A percentile compares a stretch with the other conserved stretches of the same genome.
phyloP scores from a whole-genome alignment of 2,888 invertebrate species.

The Megastigmus dorsalis region DNA sequence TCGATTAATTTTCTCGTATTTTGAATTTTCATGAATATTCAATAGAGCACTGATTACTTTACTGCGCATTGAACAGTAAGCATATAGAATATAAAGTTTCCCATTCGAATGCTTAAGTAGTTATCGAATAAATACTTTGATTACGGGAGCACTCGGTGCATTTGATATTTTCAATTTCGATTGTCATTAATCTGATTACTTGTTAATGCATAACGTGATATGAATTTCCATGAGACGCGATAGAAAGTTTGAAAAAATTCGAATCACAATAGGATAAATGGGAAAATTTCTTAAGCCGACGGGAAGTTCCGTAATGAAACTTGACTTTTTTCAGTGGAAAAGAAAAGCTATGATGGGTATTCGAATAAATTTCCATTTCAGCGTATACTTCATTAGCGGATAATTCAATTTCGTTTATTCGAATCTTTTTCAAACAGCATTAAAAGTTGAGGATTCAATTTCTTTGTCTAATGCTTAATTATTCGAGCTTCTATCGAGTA shows the following conservation, averaged over 20 bases:
- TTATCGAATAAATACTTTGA: not conserved
- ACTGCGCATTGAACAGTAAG: not conserved
- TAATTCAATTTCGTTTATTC: too few relatives aligned
- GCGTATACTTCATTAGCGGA: too few relatives aligned
- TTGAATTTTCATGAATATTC: not conserved
- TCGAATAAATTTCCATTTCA: too few relatives aligned
- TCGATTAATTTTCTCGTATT: not conserved
- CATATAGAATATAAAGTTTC: not conserved
- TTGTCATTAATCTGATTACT: too few relatives aligned
- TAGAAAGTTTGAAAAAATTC: not conserved
- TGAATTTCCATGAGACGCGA: too few relatives aligned
- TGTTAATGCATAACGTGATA: too few relatives aligned
- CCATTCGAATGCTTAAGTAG: not conserved
- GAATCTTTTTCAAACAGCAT: slow-evolving; percentile 11
- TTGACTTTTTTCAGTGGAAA: not conserved
- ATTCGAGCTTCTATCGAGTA: not conserved
- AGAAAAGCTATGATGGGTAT: too few relatives aligned
- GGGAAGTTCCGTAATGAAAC: not conserved
- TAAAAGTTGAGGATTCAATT: slow-evolving; percentile 32
- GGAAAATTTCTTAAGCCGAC: not conserved
- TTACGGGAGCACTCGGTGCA: not conserved
- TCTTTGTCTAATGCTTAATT: slow-evolving; percentile 13
- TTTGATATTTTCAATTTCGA: too few relatives aligned
- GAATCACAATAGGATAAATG: not conserved
- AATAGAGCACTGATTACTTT: not conserved